phyloP scores from a whole-genome alignment of 2,113 vertebrate species.

The Epinephelus lanceolatus region DNA sequence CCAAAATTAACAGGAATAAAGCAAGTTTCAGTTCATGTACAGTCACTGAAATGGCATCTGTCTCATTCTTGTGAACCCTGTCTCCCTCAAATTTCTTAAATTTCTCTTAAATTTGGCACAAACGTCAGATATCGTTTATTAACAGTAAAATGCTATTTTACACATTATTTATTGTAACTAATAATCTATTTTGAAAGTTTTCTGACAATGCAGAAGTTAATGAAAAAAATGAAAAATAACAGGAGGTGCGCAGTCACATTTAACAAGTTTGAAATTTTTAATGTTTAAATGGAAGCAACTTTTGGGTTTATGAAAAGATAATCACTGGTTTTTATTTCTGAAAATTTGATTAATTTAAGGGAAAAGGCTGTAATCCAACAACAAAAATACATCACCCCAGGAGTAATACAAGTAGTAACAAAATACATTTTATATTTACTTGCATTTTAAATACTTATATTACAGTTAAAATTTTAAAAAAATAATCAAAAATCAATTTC shows the following conservation, averaged over 20 bases:
- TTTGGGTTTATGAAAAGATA: not conserved
- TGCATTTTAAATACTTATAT: no score
- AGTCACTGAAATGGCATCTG: not conserved
- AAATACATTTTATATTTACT: not conserved
- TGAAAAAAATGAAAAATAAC: no score
- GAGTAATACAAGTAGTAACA: not conserved
- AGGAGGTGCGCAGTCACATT: no score
- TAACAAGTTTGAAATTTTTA: no score
- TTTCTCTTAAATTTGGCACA: no score
- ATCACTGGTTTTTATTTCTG: not conserved
- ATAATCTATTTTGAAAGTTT: no score
- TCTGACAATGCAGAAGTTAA: no score
- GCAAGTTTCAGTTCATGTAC: not conserved
- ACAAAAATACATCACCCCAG: not conserved
- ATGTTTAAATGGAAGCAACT: no score
- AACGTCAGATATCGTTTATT: no score
- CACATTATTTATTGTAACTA: not conserved
- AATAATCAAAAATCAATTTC: not conserved
- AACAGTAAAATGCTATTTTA: not conserved
- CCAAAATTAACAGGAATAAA: not conserved
- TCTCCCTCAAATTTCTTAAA: no score
- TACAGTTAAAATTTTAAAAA: no score
- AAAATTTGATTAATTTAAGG: not conserved
- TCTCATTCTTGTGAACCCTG: no score
- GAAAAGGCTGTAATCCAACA: not conserved